Evolutionary conservation across 2,888 invertebrate species (phyloP).

Genomic region (Tenthredo amoena): DNA sequence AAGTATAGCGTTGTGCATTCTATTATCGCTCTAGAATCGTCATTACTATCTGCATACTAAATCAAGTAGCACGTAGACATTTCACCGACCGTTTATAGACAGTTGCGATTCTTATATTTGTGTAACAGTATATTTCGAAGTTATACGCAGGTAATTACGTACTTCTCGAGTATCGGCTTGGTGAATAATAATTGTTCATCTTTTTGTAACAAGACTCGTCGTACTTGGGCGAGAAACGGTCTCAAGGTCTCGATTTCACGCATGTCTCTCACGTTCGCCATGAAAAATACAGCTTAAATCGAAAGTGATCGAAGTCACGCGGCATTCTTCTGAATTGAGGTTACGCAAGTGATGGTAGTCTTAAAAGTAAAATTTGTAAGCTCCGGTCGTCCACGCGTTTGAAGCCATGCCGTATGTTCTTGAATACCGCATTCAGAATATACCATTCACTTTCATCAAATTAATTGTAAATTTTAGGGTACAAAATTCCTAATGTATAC

Average conservation of each 20-base stretch:
- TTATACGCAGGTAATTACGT: neutral
- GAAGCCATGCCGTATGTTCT: neutral
- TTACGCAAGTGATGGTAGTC: constrained; percentile 42
- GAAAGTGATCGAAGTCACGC: constrained; percentile 51
- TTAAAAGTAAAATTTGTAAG: constrained; percentile 41
- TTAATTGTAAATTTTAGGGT: constrained; percentile 19
- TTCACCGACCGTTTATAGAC: neutral
- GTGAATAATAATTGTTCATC: constrained; percentile 6
- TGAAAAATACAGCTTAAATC: constrained; percentile 48
- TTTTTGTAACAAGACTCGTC: constrained; percentile 5
- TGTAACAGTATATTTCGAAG: constrained; percentile 11
- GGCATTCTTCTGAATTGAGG: constrained; percentile 47
- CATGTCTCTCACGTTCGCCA: constrained; percentile 40
- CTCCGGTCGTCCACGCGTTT: neutral
- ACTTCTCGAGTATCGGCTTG: neutral
- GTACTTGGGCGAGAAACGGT: constrained; percentile 27
- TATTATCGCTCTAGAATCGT: constrained; percentile 45
- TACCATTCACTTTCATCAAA: constrained; percentile 42
- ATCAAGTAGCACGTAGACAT: constrained; percentile 36
- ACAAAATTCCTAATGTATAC: neutral
- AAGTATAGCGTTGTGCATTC: constrained; percentile 15
- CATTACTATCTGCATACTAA: constrained; percentile 16
- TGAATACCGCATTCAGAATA: constrained; percentile 3
- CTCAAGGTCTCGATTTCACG: constrained; percentile 52
- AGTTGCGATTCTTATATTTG: neutral